Evolutionary conservation across 1,140 invertebrate species (phyloP), one percentile per base, ranked within the genome.

Genomic region (Tyrophagus putrescentiae): DNA sequence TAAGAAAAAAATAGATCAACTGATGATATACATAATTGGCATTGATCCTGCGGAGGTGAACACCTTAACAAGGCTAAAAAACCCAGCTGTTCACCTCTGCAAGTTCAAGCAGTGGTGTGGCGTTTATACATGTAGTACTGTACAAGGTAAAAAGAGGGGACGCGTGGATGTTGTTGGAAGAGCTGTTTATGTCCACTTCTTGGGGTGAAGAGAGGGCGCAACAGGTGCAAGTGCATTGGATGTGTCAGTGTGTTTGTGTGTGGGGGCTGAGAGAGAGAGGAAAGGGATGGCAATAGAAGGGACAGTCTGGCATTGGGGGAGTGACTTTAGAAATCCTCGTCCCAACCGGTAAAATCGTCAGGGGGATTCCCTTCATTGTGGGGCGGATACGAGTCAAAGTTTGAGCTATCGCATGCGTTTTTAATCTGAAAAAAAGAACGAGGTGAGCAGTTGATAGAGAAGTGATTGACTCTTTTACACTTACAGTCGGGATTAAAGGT

Each of bases 341-440:
- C 89, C 89, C 89, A 94, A 4, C 88, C 88, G 1, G 83, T 82
- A 5, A 84, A 70, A 69, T 94, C 89, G 68, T 92, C 88, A 4
- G 85, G 84, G 11, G 89, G 89, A 25, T 81, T 80, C 45, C 81
- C 80, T 65, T 92, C 87, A 0, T 76, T 77, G 69, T 91, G 86
- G n/a, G 84, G 79, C 27, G 88, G 86, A 76, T 92, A 94, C 52
- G 84, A 81, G 70, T 92, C 87, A 67, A 91, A 91, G 75, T 91
- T 91, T 48, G 82, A 79, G 0, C 84, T 86, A 68, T 91, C 87
- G 21, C 77, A 78, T 1, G 84, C 79, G 60, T 76, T 79, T 31
- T 68, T 64, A n/a, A 78, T 70, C 66, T 82, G 77, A 3, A 58
- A 45, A 57, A 39, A 56, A 60, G 21, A 39, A 13, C 11, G 25